These are phyloP conservation scores for Chelmon rostratus DNA, from an alignment of 2,797 vertebrate species.

Conservation along the genomic window DNA sequence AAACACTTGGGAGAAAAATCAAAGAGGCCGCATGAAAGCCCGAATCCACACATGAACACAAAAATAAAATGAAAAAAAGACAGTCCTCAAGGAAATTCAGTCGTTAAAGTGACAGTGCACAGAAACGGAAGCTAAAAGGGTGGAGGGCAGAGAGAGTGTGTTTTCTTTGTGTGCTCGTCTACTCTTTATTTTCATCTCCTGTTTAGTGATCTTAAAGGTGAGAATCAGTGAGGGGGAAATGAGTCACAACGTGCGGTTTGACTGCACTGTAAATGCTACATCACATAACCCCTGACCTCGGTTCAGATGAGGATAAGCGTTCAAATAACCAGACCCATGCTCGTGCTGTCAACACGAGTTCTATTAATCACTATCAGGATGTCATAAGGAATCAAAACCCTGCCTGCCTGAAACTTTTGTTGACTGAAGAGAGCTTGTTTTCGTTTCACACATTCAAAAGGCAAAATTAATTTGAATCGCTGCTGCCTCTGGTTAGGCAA, in stretches of 20 bases:
- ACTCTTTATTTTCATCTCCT: background rate
- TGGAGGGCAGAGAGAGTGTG: background rate
- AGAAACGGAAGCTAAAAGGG: background rate
- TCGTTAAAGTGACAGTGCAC: constrained; percentile 25
- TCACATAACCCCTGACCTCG: background rate
- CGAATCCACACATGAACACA: background rate
- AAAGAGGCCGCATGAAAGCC: background rate
- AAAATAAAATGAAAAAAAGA: constrained; percentile 26
- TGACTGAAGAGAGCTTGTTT: constrained; percentile 15
- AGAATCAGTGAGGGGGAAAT: background rate
- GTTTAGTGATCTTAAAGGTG: background rate
- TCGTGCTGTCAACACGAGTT: constrained; percentile 30
- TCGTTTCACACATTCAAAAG: constrained; percentile 7
- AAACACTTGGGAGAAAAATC: background rate
- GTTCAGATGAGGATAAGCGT: constrained; percentile 34
- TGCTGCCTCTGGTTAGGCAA: constrained; percentile 20
- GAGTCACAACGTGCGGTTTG: background rate
- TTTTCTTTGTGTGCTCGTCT: background rate
- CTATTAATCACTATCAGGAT: constrained; percentile 46
- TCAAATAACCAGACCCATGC: background rate
- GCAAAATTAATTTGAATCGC: background rate
- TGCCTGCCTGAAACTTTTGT: background rate
- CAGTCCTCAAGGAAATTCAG: constrained; percentile 21
- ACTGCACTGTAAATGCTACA: background rate
- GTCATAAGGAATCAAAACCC: constrained; percentile 51